A percentile compares a stretch with the other conserved stretches of the same genome.
phyloP scores from a whole-genome alignment of 2,797 vertebrate genomes.

The Ciconia nigra region DNA sequence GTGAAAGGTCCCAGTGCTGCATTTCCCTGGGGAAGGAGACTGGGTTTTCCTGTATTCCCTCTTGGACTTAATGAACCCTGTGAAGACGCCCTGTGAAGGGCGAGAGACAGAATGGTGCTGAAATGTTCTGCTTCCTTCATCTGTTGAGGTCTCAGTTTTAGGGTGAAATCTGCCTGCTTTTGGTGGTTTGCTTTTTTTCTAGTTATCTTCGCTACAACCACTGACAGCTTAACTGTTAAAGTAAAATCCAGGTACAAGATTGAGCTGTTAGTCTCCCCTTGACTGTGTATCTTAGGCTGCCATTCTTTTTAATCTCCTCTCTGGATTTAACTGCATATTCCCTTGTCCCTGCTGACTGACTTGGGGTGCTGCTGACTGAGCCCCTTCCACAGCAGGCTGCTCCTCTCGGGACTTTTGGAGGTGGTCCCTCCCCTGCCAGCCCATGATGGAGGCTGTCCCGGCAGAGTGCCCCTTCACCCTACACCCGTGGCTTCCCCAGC shows the following conservation, averaged over 20 bases:
- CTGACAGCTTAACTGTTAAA: not conserved
- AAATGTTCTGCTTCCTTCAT: not conserved
- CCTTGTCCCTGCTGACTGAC: not conserved
- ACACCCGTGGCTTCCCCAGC: not conserved
- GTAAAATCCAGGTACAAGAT: not conserved
- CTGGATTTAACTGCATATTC: not conserved
- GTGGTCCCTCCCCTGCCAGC: not conserved
- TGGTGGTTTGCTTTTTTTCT: not conserved
- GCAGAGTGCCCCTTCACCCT: not conserved
- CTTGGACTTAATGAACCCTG: not conserved
- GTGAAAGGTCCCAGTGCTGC: not conserved
- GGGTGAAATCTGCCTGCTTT: not conserved
- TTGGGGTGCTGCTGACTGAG: not conserved
- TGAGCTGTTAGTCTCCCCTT: not conserved
- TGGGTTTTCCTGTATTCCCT: not conserved
- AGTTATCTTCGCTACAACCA: not conserved
- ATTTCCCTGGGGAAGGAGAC: not conserved
- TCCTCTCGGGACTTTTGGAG: not conserved
- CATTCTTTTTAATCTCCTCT: not conserved
- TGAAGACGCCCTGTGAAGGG: not conserved
- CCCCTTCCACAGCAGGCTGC: not conserved
- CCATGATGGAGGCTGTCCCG: accelerated
- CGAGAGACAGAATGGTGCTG: not conserved
- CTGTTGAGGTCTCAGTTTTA: not conserved
- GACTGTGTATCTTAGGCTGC: not conserved